A percentile compares a stretch with the other conserved stretches of the same genome.
Conservation (phyloP, 2,113 vertebrate species). For the Onychorhynchus coronatus region DNA sequence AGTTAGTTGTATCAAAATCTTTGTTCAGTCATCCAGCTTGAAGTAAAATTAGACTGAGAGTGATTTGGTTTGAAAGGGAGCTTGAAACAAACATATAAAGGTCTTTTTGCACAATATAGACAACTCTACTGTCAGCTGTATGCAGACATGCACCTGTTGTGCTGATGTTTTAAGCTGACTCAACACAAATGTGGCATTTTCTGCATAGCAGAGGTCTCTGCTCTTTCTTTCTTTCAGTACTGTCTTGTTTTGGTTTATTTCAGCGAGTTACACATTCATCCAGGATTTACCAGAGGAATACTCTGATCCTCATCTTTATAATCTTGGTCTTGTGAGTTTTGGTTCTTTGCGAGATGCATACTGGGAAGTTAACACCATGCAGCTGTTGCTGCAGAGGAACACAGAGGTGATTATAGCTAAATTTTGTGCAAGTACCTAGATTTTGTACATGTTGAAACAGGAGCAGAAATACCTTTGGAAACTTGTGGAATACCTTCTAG, state of each 20-base stretch:
- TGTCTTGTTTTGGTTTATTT: background rate
- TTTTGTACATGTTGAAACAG: background rate
- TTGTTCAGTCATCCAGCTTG: background rate
- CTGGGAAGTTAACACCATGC: rapidly evolving
- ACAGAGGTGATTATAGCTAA: background rate
- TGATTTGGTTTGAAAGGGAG: background rate
- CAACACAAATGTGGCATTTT: background rate
- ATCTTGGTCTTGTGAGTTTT: background rate
- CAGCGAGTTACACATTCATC: background rate
- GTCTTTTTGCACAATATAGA: background rate
- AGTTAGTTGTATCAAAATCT: background rate
- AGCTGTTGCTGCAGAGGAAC: background rate
- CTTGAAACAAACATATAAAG: background rate
- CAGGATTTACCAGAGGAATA: background rate
- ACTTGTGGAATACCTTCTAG: background rate
- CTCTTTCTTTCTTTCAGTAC: background rate
- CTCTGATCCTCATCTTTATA: background rate
- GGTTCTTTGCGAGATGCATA: background rate
- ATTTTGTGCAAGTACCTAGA: background rate
- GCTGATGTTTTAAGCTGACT: background rate
- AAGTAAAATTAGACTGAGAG: background rate
- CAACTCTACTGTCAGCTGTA: background rate
- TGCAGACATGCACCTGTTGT: background rate
- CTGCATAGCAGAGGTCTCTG: background rate
- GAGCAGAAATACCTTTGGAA: background rate